Evolutionary conservation across 2,888 invertebrate species (phyloP).

Genomic region (Macropis europaea): DNA sequence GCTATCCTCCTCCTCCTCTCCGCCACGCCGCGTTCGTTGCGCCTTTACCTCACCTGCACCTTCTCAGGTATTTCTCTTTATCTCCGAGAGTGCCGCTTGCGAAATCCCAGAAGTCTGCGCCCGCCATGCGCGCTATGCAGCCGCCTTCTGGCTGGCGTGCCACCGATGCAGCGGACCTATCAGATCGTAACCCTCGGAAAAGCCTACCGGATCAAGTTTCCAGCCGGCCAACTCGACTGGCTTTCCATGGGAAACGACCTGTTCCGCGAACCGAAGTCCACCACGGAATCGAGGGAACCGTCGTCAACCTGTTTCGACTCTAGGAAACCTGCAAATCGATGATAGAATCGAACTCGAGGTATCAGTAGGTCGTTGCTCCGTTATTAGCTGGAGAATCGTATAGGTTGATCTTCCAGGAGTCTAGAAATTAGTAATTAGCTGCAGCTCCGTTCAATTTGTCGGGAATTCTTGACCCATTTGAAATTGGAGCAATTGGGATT

Average conservation of each 20-base stretch:
- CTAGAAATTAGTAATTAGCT: too few relatives aligned
- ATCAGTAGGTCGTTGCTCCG: too few relatives aligned
- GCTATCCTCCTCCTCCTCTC: slow-evolving; percentile 56
- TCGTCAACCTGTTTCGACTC: background rate
- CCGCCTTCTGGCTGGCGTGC: slow-evolving; percentile 37
- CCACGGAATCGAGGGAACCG: background rate
- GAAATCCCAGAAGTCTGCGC: slow-evolving; percentile 67
- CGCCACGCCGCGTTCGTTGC: slow-evolving; percentile 56
- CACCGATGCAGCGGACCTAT: slow-evolving; percentile 39
- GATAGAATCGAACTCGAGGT: too few relatives aligned
- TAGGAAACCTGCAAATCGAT: too few relatives aligned
- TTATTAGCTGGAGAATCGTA: too few relatives aligned
- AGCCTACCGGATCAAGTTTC: slow-evolving; percentile 11
- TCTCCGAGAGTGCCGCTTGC: slow-evolving; percentile 70
- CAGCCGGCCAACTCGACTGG: background rate
- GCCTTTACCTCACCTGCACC: slow-evolving; percentile 73
- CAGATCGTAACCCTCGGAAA: slow-evolving; percentile 48
- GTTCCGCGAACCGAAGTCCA: background rate
- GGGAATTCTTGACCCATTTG: too few relatives aligned
- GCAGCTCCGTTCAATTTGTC: too few relatives aligned
- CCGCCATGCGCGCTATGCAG: slow-evolving; percentile 45
- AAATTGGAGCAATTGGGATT: too few relatives aligned
- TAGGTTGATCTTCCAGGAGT: too few relatives aligned
- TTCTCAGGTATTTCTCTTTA: slow-evolving; percentile 74
- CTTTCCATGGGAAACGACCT: background rate